Evolutionary conservation across 2,797 vertebrate species (phyloP), one percentile per base, ranked within the genome.

Genomic region (Myotis daubentonii): DNA sequence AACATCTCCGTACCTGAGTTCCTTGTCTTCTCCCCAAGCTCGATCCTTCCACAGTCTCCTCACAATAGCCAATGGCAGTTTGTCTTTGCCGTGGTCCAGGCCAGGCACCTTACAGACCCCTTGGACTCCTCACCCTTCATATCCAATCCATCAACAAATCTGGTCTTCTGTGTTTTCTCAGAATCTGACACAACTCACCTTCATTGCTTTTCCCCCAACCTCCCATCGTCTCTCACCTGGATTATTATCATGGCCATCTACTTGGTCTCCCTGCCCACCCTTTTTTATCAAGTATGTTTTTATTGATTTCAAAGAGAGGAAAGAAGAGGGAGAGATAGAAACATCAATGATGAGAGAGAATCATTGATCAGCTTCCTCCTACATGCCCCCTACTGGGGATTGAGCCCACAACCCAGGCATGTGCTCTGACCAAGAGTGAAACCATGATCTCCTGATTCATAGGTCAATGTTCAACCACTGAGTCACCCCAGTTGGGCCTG

Each of bases 61-160:
- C 72, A 49, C 22, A 0, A n/a, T 2, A 55, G 17, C 5, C 17
- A 62, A 47, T 1, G 5, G 53, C 8, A 22, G 0, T 6, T 16
- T 87, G 51, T 74, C 38, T 17, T 74, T 93, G 23, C 23, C 15
- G 3, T 6, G 49, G 28, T 20, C 74, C 17, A 2, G 22, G 51
- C 5, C 1, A 44, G 30, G 30, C 11, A 41, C 41, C 6, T 13
- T 13, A 7, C 10, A 8, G 10, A 23, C 15, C 12, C 70, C 5
- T 72, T 49, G 44, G 66, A 62, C 15, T 65, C 75, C 23, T 70
- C 19, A 36, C 8, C 19, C 51, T 28, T 82, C 30, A 9, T 8
- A 36, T 16, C 47, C 33, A 62, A 0, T n/a, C 44, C 25, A 2
- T 92, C 47, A 36, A 92, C 55, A 87, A 4, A 53, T 41, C 65